phyloP scores from a whole-genome alignment of 2,797 vertebrate species.

The Pseudomugil tenellus region DNA sequence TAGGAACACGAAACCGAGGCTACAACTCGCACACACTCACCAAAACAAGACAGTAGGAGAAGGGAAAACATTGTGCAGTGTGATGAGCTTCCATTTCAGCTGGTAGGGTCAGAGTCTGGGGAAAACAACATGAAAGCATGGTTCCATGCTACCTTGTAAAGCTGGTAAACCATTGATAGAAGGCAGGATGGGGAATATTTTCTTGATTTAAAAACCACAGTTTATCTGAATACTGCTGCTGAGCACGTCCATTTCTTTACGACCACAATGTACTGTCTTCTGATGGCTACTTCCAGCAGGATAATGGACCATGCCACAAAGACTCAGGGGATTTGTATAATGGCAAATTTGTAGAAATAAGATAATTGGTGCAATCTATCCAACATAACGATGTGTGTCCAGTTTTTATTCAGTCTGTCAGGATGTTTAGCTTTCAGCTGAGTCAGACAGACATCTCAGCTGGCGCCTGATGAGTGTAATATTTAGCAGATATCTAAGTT shows the following conservation, averaged over 20 bases:
- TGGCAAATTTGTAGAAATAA: background rate
- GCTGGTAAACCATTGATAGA: no score
- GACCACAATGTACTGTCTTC: conserved; percentile 27
- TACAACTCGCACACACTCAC: background rate
- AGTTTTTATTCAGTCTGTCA: background rate
- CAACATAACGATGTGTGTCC: background rate
- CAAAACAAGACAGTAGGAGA: background rate
- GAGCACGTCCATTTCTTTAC: no score
- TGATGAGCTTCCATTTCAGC: no score
- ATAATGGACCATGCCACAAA: conserved; percentile 19
- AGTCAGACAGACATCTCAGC: background rate
- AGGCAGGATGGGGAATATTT: no score
- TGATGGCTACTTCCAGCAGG: conserved; percentile 62
- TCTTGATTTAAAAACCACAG: no score
- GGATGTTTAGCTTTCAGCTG: background rate
- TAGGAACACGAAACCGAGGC: background rate
- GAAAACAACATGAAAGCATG: no score
- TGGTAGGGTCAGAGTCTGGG: no score
- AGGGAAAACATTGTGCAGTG: no score
- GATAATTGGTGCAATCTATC: background rate
- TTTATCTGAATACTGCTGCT: no score
- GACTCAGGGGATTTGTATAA: background rate
- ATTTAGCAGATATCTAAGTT: background rate
- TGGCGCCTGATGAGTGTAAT: background rate
- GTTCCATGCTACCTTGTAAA: no score